A percentile compares a stretch with the other conserved stretches of the same genome.
Evolutionary conservation across 1,140 invertebrate genomes (phyloP).

Genomic region (Amphibalanus amphitrite): DNA sequence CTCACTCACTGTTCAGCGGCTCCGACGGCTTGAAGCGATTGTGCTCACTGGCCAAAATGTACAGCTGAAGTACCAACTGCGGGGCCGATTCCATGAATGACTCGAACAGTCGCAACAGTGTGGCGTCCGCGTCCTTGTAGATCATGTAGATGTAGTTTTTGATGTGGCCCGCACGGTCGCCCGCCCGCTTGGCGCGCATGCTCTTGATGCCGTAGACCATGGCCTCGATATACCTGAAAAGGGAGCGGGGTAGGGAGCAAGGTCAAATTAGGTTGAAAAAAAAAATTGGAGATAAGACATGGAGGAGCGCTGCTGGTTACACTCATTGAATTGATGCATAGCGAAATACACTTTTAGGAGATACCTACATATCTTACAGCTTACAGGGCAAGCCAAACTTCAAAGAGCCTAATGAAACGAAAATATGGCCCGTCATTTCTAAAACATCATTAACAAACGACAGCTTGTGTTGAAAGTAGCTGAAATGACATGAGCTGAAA

Average conservation of each 20-base stretch:
- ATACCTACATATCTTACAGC: too few relatives aligned
- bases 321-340: too few relatives aligned
- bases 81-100: constrained; percentile 78
- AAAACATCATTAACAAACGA: too few relatives aligned
- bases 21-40: neutral
- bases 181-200: constrained; percentile 27
- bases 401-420: too few relatives aligned
- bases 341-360: too few relatives aligned
- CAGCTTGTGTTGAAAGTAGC: too few relatives aligned
- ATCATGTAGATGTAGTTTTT: constrained; percentile 55
- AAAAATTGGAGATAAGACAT: too few relatives aligned
- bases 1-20: neutral
- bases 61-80: constrained; percentile 64
- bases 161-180: constrained; percentile 30
- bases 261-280: neutral
- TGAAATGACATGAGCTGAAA: too few relatives aligned
- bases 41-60: constrained; percentile 40
- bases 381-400: too few relatives aligned
- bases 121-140: constrained; percentile 66
- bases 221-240: constrained; percentile 38
- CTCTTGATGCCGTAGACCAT: constrained; percentile 38
- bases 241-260: neutral
- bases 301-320: too few relatives aligned
- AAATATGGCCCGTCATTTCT: too few relatives aligned
- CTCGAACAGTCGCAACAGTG: constrained; percentile 67